phyloP scores from a whole-genome alignment of 2,797 vertebrate genomes.

The Dermochelys coriacea region DNA sequence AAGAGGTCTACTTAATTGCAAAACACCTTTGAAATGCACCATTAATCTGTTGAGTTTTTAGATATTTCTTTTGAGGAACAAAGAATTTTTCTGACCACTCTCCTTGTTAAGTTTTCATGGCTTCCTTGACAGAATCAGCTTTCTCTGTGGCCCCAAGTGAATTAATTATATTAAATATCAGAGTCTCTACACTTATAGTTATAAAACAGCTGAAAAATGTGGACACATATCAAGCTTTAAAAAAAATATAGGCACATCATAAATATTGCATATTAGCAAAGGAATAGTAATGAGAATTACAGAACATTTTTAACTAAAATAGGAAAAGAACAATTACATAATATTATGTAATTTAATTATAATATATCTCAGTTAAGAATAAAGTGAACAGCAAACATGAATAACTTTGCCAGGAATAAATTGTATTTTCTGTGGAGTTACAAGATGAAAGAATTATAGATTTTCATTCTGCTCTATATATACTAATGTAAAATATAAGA shows the following conservation, averaged over 20 bases:
- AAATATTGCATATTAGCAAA: background rate
- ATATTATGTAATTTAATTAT: no score
- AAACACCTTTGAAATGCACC: background rate
- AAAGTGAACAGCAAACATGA: background rate
- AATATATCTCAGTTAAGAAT: background rate
- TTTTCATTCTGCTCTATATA: background rate
- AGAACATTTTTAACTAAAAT: background rate
- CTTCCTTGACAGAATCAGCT: background rate
- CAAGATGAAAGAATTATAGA: background rate
- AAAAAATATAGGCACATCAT: background rate
- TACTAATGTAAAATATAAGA: background rate
- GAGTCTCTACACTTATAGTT: background rate
- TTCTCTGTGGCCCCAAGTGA: background rate
- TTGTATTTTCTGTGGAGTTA: background rate
- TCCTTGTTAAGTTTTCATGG: background rate
- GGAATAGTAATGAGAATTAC: background rate
- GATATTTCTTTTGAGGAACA: background rate
- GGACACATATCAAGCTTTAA: background rate
- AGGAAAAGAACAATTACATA: background rate
- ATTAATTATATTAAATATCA: background rate
- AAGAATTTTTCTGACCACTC: background rate
- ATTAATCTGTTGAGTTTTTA: background rate
- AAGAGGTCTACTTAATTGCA: background rate
- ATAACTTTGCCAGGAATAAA: background rate
- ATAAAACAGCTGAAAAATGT: background rate